phyloP scores from a whole-genome alignment of 2,888 invertebrate genomes.

The Nymphalis polychloros region DNA sequence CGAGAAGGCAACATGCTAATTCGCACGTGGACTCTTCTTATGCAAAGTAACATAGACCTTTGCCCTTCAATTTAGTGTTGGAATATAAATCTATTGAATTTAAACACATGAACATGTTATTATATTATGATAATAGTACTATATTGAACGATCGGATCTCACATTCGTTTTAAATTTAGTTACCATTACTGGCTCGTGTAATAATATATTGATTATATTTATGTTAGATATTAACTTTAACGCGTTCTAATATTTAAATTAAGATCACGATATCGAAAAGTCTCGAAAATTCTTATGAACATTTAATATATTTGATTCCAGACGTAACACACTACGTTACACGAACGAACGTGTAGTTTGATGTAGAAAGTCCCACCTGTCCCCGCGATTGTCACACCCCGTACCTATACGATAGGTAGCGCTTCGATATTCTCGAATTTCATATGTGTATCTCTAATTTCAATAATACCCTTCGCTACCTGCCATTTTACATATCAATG shows the following conservation, averaged over 20 bases:
- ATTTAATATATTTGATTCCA: constrained; percentile 6
- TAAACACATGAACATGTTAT: constrained; percentile 6
- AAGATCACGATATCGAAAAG: not conserved
- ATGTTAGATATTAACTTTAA: not conserved
- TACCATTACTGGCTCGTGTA: too few species aligned
- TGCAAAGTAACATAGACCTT: constrained; percentile 56
- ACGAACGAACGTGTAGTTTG: not conserved
- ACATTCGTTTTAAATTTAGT: too few species aligned
- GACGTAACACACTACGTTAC: not conserved
- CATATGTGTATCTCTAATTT: constrained; percentile 77
- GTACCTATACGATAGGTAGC: constrained; percentile 33
- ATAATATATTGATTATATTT: too few species aligned
- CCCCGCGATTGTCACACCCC: constrained; percentile 37
- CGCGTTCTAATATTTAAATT: not conserved
- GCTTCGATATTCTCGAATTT: constrained; percentile 57
- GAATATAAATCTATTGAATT: constrained; percentile 19
- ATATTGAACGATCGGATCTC: not conserved
- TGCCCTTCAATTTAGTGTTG: constrained; percentile 25
- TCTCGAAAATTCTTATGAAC: not conserved
- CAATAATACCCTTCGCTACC: constrained; percentile 77
- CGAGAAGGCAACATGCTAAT: constrained; percentile 71
- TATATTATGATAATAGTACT: not conserved
- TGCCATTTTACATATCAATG: constrained; percentile 79
- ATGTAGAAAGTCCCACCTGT: constrained; percentile 32
- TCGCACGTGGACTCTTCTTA: constrained; percentile 78